Evolutionary conservation across 2,113 vertebrate species (phyloP).

Genomic region (Anolis carolinensis): DNA sequence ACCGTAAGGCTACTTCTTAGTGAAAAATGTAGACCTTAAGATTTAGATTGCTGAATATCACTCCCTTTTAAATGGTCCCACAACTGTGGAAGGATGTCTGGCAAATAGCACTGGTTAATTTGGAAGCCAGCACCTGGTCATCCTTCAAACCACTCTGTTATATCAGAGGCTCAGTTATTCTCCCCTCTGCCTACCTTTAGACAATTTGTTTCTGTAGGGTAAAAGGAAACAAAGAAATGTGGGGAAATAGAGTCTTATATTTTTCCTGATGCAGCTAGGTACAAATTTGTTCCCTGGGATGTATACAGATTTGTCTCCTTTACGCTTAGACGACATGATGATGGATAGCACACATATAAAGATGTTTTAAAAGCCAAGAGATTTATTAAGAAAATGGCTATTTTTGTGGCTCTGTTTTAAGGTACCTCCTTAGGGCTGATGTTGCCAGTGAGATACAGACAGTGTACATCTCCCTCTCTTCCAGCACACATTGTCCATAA

Average conservation of each 20-base stretch:
- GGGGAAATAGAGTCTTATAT: constrained; percentile 30
- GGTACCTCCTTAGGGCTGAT: constrained; percentile 25
- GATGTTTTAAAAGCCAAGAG: constrained; percentile 38
- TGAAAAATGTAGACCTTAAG: background rate
- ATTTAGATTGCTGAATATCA: background rate
- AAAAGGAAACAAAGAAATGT: constrained; percentile 18
- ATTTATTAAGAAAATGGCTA: constrained; percentile 46
- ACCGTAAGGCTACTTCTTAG: background rate
- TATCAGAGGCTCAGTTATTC: background rate
- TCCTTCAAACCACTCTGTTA: background rate
- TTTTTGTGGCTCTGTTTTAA: constrained; percentile 33
- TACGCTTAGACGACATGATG: constrained; percentile 38
- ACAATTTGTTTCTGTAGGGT: constrained; percentile 25
- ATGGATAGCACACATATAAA: constrained; percentile 60
- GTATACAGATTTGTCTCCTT: constrained; percentile 42
- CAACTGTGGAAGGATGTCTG: background rate
- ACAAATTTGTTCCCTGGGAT: constrained; percentile 23
- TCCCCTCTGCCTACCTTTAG: background rate
- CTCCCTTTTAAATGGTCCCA: background rate
- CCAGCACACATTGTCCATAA: constrained; percentile 15
- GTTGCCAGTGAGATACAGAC: constrained; percentile 26
- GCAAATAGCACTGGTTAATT: background rate
- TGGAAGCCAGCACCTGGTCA: background rate
- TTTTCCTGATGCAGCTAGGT: background rate
- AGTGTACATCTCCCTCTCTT: constrained; percentile 4